Conservation (phyloP, 2,888 invertebrate species). For the Aspidiotus destructor region DNA sequence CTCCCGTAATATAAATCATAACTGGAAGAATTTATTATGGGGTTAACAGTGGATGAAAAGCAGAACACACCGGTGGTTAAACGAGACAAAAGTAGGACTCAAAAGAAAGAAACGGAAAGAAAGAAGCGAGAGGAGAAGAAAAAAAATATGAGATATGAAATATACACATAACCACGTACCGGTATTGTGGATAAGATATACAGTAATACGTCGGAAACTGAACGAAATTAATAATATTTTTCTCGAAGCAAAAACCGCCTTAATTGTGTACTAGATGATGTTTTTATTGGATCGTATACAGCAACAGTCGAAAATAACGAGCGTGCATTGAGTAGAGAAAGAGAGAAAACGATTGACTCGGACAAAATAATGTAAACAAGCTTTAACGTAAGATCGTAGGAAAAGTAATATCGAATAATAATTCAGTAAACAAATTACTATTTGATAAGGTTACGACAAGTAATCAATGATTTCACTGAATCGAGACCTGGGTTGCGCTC, state of each 20-base stretch:
- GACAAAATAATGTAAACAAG: no score
- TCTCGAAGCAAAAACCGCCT: neutral
- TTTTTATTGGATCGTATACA: neutral
- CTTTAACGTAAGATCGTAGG: no score
- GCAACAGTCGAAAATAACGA: no score
- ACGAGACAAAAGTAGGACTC: neutral
- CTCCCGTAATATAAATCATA: neutral
- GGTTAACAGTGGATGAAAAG: constrained; percentile 4
- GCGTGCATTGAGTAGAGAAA: no score
- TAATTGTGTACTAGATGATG: constrained; percentile 1
- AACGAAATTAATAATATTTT: constrained; percentile 4
- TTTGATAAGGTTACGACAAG: no score
- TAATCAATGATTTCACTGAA: no score
- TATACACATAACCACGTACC: no score
- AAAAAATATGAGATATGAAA: neutral
- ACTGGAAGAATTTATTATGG: neutral
- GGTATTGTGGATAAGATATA: neutral
- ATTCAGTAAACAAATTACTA: no score
- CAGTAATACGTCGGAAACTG: neutral
- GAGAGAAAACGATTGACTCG: no score
- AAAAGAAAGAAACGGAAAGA: constrained; percentile 1
- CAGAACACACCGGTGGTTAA: neutral
- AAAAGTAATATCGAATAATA: no score
- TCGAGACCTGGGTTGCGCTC: no score
- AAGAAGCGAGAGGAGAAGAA: neutral